Percentiles rank a stretch among this genome's conserved stretches.
These are phyloP conservation scores for Turnix velox DNA, from an alignment of 2,113 vertebrate species.

Conservation along the genomic window DNA sequence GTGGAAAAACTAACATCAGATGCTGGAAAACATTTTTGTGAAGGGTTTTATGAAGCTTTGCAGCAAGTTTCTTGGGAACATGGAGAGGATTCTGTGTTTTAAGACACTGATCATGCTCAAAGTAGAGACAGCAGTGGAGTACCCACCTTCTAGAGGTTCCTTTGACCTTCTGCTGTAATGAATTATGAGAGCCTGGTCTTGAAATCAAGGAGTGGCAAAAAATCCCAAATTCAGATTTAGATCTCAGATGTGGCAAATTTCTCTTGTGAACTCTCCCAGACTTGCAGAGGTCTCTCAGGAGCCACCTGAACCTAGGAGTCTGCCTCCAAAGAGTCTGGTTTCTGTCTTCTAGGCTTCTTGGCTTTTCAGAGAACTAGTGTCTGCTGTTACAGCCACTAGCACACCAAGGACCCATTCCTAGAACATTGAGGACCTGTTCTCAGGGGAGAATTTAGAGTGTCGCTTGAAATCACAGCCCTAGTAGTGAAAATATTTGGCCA, in stretches of 20 bases:
- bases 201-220: not conserved
- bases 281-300: not conserved
- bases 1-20: not conserved
- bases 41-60: not conserved
- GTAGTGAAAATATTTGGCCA: not conserved
- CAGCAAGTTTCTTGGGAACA: not conserved
- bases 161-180: not conserved
- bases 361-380: not conserved
- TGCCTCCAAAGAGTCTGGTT: not conserved
- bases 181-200: not conserved
- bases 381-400: not conserved
- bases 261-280: not conserved
- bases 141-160: not conserved
- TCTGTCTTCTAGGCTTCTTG: not conserved
- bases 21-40: not conserved
- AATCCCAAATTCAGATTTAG: not conserved
- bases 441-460: not conserved
- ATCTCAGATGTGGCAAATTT: not conserved
- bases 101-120: not conserved
- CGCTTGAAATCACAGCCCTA: not conserved
- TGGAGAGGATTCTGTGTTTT: not conserved
- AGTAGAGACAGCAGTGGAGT: not conserved
- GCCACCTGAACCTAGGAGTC: not conserved
- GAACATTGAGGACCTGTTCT: not conserved
- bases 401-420: not conserved